Base-by-base conservation (phyloP, 1,140 invertebrate species). In the Zaprionus ornatus region DNA sequence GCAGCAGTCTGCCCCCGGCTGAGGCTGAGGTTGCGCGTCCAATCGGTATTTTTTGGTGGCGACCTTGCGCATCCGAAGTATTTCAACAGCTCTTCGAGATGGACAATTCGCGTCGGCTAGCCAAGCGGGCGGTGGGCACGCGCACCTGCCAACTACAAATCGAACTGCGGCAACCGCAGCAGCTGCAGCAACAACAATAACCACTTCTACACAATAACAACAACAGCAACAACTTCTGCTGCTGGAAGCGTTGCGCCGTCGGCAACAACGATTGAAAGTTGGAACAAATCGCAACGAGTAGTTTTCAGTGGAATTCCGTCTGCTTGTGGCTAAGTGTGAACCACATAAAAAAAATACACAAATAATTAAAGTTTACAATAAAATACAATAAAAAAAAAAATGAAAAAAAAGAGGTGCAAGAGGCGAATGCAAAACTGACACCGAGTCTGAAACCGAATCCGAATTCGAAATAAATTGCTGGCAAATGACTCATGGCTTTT, bases 401-500 rank as follows among this genome's bases (percentile, higher is more conserved):
- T 32, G 4, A 32, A 32, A 5, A 40, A 40, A 45, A 64, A 67
- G 54, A 68, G 45, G 13, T 64, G 73, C 61, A 70, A 48, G 59
- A 27, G 42, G 66, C 59, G 52, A 71, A 70, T 56, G 50, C 60
- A 76, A 74, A 78, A 63, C 73, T 70, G 63, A 75, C 88, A 80
- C 84, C 73, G 79, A 80, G 74, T 77, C 80, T 80, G 67, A 86
- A 88, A 74, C 74, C 40, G 40, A 45, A 17, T n/a, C 40, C 40
- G 40, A n/a, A 50, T 50, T 12, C 45, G 45, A 90, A 74, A 82
- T 82, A 90, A 85, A 90, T 90, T 77, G 81, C 78, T 90, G 85
- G 81, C 76, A 90, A 85, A 90, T 90, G 85, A 90, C 85, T 90
- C 85, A 90, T 90, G 75, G 71, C 19, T 90, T 90, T 90, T 79